A percentile compares a stretch with the other conserved stretches of the same genome.
Evolutionary conservation across 2,797 vertebrate species (phyloP).

Genomic region (Ammospiza maritima): DNA sequence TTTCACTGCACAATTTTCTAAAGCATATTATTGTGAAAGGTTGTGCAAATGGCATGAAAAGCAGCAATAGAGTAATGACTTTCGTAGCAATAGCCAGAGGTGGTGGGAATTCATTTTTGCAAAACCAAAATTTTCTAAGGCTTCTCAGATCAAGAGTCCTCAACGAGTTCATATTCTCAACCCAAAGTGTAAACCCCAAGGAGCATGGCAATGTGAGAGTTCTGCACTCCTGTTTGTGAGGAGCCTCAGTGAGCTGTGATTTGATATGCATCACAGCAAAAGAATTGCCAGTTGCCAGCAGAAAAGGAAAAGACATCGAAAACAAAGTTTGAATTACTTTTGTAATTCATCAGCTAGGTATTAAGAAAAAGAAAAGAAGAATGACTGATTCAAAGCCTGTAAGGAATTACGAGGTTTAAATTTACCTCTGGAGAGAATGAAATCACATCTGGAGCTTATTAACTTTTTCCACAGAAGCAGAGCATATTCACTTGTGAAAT

Average conservation of each 20-base stretch:
- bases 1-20: neutral
- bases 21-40: slow-evolving; percentile 35
- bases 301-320: neutral
- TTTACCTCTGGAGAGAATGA: slow-evolving; percentile 6
- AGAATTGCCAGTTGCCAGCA: neutral
- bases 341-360: neutral
- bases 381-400: neutral
- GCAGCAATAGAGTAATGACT: neutral
- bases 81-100: neutral
- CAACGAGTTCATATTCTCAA: neutral
- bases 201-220: fast-evolving
- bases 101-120: neutral
- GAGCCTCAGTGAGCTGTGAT: neutral
- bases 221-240: neutral
- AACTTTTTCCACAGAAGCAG: slow-evolving; percentile 41
- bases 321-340: neutral
- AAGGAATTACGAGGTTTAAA: slow-evolving; percentile 30
- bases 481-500: slow-evolving; percentile 49
- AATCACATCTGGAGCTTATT: slow-evolving; percentile 55
- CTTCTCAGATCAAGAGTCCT: neutral
- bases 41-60: neutral
- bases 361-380: neutral
- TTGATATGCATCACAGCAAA: neutral
- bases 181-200: neutral
- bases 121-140: neutral